phyloP scores from a whole-genome alignment of 2,113 vertebrate species.

The Rissa tridactyla region DNA sequence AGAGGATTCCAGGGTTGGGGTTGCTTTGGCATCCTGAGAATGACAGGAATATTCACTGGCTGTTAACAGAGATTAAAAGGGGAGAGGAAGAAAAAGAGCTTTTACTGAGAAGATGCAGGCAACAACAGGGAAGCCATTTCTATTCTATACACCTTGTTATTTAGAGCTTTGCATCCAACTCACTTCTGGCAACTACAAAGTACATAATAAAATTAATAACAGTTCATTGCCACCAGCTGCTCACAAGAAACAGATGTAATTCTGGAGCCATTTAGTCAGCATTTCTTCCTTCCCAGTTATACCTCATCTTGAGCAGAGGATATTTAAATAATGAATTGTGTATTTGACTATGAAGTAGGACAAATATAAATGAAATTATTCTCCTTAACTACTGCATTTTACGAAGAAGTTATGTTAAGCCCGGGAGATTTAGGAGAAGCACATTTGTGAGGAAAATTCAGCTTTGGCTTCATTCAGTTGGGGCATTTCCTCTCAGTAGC shows the following conservation, averaged over 20 bases:
- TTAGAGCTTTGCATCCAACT: not conserved
- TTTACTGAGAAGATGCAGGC: not conserved
- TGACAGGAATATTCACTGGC: not conserved
- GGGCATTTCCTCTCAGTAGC: not conserved
- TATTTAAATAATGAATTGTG: constrained; percentile 31
- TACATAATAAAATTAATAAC: constrained; percentile 69
- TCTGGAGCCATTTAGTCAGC: constrained; percentile 55
- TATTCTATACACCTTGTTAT: constrained; percentile 17
- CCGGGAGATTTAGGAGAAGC: not conserved
- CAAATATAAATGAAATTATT: constrained; percentile 23
- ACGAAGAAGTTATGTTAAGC: not conserved
- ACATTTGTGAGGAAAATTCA: not conserved
- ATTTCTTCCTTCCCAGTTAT: constrained; percentile 21
- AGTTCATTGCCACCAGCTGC: constrained; percentile 66
- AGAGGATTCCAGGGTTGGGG: not conserved
- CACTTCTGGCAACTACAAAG: constrained; percentile 46
- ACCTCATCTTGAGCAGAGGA: not conserved
- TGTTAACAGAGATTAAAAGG: not conserved
- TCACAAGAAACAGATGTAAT: constrained; percentile 46
- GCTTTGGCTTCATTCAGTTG: not conserved
- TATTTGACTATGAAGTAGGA: constrained; percentile 13
- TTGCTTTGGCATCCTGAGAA: not conserved
- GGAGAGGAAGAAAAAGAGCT: not conserved
- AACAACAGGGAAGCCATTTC: not conserved
- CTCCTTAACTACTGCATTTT: not conserved